A percentile compares a stretch with the other conserved stretches of the same genome.
Conservation (phyloP, 2,113 vertebrate genomes). For the Corythornis vintsioides region DNA sequence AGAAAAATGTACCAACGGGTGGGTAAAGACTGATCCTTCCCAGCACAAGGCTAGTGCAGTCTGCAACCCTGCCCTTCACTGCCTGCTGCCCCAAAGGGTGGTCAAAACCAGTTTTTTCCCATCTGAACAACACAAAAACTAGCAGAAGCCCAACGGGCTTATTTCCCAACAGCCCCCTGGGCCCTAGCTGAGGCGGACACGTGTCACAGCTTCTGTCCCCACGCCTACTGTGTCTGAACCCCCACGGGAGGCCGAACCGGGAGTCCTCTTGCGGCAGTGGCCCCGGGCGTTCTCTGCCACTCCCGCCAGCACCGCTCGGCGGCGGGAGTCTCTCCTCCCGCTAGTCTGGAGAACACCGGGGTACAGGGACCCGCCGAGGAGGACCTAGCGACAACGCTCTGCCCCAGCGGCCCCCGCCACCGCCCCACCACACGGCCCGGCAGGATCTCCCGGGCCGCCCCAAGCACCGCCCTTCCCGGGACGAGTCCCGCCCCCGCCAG, state of each 20-base stretch:
- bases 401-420: not conserved
- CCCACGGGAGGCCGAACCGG: rapidly evolving
- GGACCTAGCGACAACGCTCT: no score
- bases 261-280: rapidly evolving
- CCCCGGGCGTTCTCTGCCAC: rapidly evolving
- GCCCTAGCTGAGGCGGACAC: rapidly evolving
- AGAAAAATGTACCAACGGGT: not conserved
- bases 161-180: rapidly evolving
- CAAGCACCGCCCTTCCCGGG: not conserved
- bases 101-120: not conserved
- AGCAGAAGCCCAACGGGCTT: not conserved
- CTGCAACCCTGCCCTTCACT: not conserved
- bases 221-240: no score
- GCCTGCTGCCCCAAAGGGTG: not conserved
- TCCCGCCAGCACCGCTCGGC: rapidly evolving
- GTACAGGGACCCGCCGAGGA: rapidly evolving
- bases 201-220: not conserved
- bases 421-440: no score
- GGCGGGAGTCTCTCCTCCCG: not conserved
- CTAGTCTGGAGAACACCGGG: rapidly evolving
- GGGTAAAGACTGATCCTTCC: not conserved
- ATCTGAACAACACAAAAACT: not conserved
- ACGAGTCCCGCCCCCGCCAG: not conserved
- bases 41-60: not conserved
- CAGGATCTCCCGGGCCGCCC: no score